phyloP scores from a whole-genome alignment of 1,140 invertebrate species.

The Ceratina japonica region DNA sequence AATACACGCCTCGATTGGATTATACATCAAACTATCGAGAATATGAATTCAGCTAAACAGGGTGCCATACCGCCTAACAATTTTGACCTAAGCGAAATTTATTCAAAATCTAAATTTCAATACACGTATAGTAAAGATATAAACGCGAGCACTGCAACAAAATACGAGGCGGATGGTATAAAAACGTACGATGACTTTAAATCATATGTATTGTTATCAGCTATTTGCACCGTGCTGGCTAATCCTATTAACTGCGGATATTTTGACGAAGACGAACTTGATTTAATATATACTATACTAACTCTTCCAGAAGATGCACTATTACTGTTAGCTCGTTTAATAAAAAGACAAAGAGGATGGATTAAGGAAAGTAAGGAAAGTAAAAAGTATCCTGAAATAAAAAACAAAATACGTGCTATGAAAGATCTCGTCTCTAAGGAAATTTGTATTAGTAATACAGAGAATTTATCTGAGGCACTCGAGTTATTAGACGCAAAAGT shows the following conservation, averaged over 20 bases:
- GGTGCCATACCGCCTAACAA: too few relatives aligned
- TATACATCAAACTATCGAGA: too few relatives aligned
- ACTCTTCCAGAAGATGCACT: conserved; percentile 61
- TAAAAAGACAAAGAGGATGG: conserved; percentile 68
- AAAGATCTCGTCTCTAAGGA: conserved; percentile 56
- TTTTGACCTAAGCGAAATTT: too few relatives aligned
- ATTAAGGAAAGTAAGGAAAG: conserved; percentile 58
- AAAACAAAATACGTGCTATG: conserved; percentile 48
- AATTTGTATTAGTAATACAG: conserved; percentile 62
- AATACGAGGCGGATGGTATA: too few relatives aligned
- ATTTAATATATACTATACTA: conserved; percentile 65
- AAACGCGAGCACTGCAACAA: too few relatives aligned
- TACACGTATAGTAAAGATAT: too few relatives aligned
- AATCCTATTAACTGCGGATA: conserved; percentile 73
- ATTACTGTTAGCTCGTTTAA: conserved; percentile 68
- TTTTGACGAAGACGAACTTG: conserved; percentile 67
- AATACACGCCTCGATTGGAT: too few relatives aligned
- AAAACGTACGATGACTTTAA: conserved; percentile 49
- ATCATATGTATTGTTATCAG: conserved; percentile 60
- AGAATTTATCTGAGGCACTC: conserved; percentile 52
- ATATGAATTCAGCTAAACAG: too few relatives aligned
- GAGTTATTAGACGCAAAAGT: conserved; percentile 67
- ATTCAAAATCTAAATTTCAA: too few relatives aligned
- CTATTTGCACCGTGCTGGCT: conserved; percentile 65
- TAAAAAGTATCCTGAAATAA: conserved; percentile 63